Conservation (phyloP, 2,888 invertebrate species). For the Lacanobia oleracea region DNA sequence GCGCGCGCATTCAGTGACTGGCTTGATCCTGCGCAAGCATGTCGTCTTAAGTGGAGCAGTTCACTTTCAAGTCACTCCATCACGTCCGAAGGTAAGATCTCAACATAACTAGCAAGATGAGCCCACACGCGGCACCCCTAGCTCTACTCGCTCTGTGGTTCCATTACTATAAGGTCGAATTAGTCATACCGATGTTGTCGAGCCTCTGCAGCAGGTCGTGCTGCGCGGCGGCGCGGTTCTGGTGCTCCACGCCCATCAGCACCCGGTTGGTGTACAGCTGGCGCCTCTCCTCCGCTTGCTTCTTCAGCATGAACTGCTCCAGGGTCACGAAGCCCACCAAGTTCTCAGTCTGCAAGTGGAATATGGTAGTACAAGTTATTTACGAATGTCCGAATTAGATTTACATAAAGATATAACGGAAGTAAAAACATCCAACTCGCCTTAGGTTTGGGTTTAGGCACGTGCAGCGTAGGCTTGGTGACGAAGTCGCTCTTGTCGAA, state of each 20-base stretch:
- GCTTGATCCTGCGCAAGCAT: no score
- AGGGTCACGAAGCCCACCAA: constrained; percentile 93
- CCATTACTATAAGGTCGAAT: not conserved
- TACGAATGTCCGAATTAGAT: not conserved
- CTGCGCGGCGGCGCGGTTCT: constrained; percentile 61
- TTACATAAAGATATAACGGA: not conserved
- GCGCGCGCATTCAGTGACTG: no score
- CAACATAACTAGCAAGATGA: no score
- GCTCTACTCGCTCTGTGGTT: not conserved
- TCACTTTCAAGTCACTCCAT: no score
- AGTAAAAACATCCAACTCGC: constrained; percentile 23
- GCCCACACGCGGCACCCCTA: no score
- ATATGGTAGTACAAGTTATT: not conserved
- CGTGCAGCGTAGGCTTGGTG: constrained; percentile 75
- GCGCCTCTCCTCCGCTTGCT: constrained; percentile 92
- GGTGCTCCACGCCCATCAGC: constrained; percentile 82
- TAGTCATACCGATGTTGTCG: constrained; percentile 72
- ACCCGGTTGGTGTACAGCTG: constrained; percentile 90
- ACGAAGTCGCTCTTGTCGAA: constrained; percentile 90
- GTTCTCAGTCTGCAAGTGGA: constrained; percentile 84
- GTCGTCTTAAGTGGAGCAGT: no score
- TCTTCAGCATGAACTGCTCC: constrained; percentile 94
- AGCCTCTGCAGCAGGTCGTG: constrained; percentile 69
- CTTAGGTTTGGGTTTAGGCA: constrained; percentile 75
- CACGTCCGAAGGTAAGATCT: no score